Percentiles rank a stretch among this genome's conserved stretches.
Conservation (phyloP, 2,797 vertebrate genomes). For the Hippoglossus hippoglossus region DNA sequence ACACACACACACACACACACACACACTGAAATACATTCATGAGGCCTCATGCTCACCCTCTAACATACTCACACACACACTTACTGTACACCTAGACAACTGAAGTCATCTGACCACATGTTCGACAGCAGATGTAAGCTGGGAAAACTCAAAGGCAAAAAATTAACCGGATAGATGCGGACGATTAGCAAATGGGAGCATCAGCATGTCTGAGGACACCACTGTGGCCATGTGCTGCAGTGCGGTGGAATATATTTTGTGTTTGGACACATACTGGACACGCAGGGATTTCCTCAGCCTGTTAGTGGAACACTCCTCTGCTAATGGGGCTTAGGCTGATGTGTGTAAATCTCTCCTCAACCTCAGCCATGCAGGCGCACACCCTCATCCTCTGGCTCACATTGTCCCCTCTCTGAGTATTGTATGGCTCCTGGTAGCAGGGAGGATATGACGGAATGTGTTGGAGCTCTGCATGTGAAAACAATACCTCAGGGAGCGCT, state of each 20-base stretch:
- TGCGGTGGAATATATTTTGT: slow-evolving; percentile 35
- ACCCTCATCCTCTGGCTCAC: slow-evolving; percentile 67
- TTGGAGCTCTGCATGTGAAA: slow-evolving; percentile 66
- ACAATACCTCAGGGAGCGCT: slow-evolving; percentile 66
- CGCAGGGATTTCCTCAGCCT: slow-evolving; percentile 75
- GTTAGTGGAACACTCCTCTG: slow-evolving; percentile 52
- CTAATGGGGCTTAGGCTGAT: slow-evolving; percentile 52
- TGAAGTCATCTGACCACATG: slow-evolving; percentile 21
- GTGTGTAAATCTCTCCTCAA: slow-evolving; percentile 61
- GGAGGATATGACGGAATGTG: slow-evolving; percentile 75
- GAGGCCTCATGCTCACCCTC: slow-evolving; percentile 1
- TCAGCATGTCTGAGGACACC: slow-evolving; percentile 74
- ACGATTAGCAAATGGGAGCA: slow-evolving; percentile 28
- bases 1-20: slow-evolving; percentile 18
- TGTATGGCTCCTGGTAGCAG: slow-evolving; percentile 51
- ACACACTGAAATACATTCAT: slow-evolving; percentile 25
- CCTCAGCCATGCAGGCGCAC: slow-evolving; percentile 43
- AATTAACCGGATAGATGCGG: slow-evolving; percentile 29
- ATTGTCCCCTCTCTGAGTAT: slow-evolving; percentile 59
- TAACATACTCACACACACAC: slow-evolving; percentile 24
- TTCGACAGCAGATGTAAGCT: slow-evolving; percentile 27
- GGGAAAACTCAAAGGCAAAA: slow-evolving; percentile 52
- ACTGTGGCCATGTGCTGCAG: slow-evolving; percentile 55
- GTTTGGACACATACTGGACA: slow-evolving; percentile 17
- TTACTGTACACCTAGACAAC: slow-evolving; percentile 11